Base-by-base conservation (phyloP, 1,140 invertebrate species). In the Lepidurus apus region DNA sequence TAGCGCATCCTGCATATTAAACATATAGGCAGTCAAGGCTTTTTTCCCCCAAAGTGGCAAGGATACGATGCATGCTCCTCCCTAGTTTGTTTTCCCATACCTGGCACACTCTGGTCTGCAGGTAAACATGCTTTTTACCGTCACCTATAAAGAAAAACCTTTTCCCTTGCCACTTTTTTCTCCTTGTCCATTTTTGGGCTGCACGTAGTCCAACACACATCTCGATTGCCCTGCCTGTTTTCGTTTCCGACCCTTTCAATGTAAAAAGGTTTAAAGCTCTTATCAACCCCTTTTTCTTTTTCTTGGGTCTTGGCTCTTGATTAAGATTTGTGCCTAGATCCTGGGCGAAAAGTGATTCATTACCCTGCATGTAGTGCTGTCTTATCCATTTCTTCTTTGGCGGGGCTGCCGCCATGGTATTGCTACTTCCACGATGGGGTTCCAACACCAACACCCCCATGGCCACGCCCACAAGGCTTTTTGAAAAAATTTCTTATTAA, bases 321-420 rank as follows among this genome's bases (percentile, higher is more conserved):
- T 43, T 42, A 26, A 42, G 78, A 76, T 26, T n/a, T 26, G n/a
- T 45, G 44, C 42, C 42, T 11, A 65, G 17, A 26, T 21, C 43
- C 24, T 76, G 73, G 10, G 1, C 7, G 24, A 24, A 24, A 24
- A 17, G 42, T 42, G 21, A n/a, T 21, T 21, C 85, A 34, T 87
- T 84, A 87, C 86, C 86, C 74, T 85, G 87, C 79, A 91, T 84
- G 83, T 91, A 91, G 82, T 91, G 89, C 80, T 88, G 88, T 21
- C 43, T n/a, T 77, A 91, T 91, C 90, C 90, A 91, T 84, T 91
- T 91, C 86, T 91, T 91, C 84, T 91, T 91, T 13, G 90, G 89
- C 65, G 53, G 53, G 53, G 89, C 88, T 65, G 89, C 87, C 74
- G 87, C 86, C 74, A 83, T 74, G 53, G 78, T 78, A 75, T 74